phyloP scores from a whole-genome alignment of 2,888 invertebrate species.

The Aphelenchoides bicaudatus region DNA sequence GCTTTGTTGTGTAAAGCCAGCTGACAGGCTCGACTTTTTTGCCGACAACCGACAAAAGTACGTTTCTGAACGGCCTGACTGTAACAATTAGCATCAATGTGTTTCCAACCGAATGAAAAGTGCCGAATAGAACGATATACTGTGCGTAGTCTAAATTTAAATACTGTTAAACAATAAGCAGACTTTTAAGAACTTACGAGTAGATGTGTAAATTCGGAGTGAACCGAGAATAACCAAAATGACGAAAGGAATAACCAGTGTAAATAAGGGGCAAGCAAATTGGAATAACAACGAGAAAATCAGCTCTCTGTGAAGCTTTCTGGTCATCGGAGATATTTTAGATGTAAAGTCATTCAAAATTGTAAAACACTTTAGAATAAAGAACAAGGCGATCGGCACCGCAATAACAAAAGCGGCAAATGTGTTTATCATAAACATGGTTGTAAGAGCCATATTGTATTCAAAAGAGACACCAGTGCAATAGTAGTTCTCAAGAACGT shows the following conservation, averaged over 20 bases:
- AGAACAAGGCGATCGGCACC: no score
- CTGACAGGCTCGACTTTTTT: neutral
- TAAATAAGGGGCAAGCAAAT: neutral
- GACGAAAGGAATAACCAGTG: neutral
- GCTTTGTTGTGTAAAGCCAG: neutral
- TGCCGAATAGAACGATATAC: neutral
- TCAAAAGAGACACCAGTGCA: slow-evolving; percentile 8
- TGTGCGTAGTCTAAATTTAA: neutral
- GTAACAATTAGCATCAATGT: neutral
- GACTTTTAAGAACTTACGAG: neutral
- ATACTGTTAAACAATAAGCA: neutral
- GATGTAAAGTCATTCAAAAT: no score
- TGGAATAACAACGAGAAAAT: neutral
- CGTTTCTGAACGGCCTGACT: slow-evolving; percentile 2
- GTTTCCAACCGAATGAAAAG: neutral
- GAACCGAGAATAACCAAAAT: neutral
- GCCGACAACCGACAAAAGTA: neutral
- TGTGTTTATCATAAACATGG: neutral
- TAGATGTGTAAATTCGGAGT: neutral
- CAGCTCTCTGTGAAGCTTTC: no score
- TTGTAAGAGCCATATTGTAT: no score
- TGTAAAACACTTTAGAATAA: no score
- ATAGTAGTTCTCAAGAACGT: neutral
- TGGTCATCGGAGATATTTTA: no score
- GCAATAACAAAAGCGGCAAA: neutral